Conservation (phyloP, 2,888 invertebrate species). For the Dendrolimus pini region DNA sequence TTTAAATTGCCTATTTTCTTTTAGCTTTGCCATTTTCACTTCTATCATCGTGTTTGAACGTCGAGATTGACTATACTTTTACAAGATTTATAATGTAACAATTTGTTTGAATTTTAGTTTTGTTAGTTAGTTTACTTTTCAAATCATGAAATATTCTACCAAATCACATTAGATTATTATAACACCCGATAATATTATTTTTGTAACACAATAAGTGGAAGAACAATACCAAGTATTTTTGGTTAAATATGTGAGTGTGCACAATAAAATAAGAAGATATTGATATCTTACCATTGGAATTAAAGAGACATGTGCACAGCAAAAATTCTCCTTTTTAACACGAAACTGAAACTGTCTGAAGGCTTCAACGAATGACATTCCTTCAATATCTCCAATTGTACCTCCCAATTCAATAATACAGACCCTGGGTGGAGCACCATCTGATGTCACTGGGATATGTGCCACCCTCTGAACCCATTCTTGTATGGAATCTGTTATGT, state of each 20-base stretch:
- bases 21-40: too few species aligned
- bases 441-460: conserved; percentile 87
- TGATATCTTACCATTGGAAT: conserved; percentile 86
- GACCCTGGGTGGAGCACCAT: conserved; percentile 81
- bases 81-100: neutral
- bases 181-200: too few species aligned
- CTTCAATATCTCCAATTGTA: conserved; percentile 99
- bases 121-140: too few species aligned
- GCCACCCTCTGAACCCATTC: conserved; percentile 98
- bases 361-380: conserved; percentile 99
- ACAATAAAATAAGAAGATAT: too few species aligned
- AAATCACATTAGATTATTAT: too few species aligned
- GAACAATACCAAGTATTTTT: too few species aligned
- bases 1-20: too few species aligned
- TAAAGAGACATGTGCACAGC: conserved; percentile 97
- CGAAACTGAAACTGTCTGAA: conserved; percentile 98
- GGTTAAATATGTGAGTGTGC: too few species aligned
- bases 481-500: conserved; percentile 98
- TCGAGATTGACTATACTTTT: neutral
- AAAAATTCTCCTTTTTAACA: conserved; percentile 95
- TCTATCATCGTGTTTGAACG: too few species aligned
- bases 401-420: conserved; percentile 97
- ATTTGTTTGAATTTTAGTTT: too few species aligned
- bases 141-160: too few species aligned
- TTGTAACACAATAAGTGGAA: too few species aligned